Evolutionary conservation across 2,888 invertebrate genomes (phyloP), one percentile per base, ranked within the genome.

Genomic region (Eueremaeus valkanovi): DNA sequence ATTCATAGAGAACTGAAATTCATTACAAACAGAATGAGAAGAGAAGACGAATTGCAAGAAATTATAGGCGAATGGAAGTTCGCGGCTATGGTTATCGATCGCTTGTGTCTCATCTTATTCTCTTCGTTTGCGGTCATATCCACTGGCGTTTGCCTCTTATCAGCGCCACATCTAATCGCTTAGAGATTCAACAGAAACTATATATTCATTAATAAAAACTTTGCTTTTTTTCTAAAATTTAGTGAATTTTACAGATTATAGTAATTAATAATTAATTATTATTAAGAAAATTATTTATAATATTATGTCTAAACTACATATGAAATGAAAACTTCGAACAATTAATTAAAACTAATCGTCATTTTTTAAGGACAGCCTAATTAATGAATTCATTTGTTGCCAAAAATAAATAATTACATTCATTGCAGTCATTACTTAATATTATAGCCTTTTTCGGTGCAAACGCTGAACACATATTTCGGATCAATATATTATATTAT

Each of bases 81-180:
- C 84, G 96, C 96, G 76, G 96, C 95, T 79, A 95, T 96, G 93
- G 97, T 96, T 84, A 94, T 97, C 84, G 96, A 97, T 87, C 90
- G 93, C 89, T 90, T 95, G 86, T 96, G 96, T 86, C 88, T 97
- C 86, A 92, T 93, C 86, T 90, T 95, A 84, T 97, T 96, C 88
- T 92, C 93, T 79, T 86, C 93, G 85, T 95, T 95, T 87, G 94
- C 94, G 83, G 89, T 94, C 85, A 90, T 93, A 83, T 93, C 93
- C 81, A 94, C 95, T 81, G 91, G 93, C 82, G 92, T 93, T 80
- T 93, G 94, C 84, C 87, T 95, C 82, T 87, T 92, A 81, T 92
- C 92, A 81, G 94, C 95, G 82, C 95, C 95, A 81, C 94, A 95
- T 86, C 93, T 95, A 85, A 93, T 94, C 29, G 75, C 75, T 27